Conservation (phyloP, 2,888 invertebrate species). For the Diploptera punctata region DNA sequence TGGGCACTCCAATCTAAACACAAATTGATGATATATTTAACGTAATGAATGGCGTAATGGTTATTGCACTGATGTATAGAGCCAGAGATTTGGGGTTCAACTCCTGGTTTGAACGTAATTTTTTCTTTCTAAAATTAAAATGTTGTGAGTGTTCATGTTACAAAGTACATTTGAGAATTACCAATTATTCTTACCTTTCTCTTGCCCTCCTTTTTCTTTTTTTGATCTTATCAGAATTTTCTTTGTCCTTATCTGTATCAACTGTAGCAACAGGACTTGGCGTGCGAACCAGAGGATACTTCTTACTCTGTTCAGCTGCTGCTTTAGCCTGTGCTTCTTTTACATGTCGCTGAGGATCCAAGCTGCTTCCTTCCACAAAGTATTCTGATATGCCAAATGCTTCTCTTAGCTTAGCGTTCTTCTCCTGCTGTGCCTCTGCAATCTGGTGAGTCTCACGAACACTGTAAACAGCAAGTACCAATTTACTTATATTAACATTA, state of each 20-base stretch:
- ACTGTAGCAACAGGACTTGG: constrained; percentile 62
- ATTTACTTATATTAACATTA: no score
- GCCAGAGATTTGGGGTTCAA: no score
- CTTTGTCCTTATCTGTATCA: constrained; percentile 50
- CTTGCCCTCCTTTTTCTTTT: constrained; percentile 52
- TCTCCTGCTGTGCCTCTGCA: constrained; percentile 94
- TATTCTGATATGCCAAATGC: constrained; percentile 94
- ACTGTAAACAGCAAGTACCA: constrained; percentile 58
- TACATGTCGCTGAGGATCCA: constrained; percentile 79
- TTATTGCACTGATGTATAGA: no score
- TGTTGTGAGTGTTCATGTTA: no score
- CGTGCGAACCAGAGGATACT: constrained; percentile 78
- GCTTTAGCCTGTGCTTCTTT: constrained; percentile 62
- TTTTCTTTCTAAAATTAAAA: no score
- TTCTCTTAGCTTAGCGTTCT: constrained; percentile 90
- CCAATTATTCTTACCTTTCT: constrained; percentile 46
- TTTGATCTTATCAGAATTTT: constrained; percentile 54
- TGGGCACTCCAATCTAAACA: no score
- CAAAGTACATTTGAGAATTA: no score
- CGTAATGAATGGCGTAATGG: no score
- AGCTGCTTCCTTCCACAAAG: constrained; percentile 93
- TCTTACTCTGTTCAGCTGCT: constrained; percentile 57
- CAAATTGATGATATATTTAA: no score
- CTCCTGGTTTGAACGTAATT: no score
- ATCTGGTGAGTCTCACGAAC: constrained; percentile 96